A percentile compares a stretch with the other conserved stretches of the same genome.
phyloP scores from a whole-genome alignment of 2,888 invertebrate genomes.

The Reticulitermes lucifugus region DNA sequence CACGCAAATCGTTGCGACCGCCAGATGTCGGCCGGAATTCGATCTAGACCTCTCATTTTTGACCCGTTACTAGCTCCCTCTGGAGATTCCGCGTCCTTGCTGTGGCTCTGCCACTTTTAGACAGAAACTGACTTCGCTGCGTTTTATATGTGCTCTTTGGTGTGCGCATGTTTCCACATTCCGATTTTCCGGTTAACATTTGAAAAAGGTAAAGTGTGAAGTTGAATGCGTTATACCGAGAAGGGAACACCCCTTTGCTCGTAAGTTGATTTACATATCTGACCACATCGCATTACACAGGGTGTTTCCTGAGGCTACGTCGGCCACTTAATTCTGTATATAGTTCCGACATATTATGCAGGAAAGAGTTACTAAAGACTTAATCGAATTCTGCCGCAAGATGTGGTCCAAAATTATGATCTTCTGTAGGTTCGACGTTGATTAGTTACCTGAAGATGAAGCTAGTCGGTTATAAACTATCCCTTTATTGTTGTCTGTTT shows the following conservation, averaged over 20 bases:
- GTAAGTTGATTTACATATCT: conserved; percentile 3
- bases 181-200: too few species aligned
- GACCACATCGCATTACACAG: background rate
- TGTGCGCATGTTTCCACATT: too few species aligned
- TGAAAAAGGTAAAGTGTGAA: too few species aligned
- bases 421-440: background rate
- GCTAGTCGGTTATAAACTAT: background rate
- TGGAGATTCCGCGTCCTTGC: too few species aligned
- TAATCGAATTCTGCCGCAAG: background rate
- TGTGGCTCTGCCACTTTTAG: too few species aligned
- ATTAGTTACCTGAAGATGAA: background rate
- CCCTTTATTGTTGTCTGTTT: background rate
- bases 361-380: background rate
- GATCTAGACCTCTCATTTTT: too few species aligned
- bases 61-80: too few species aligned
- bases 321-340: background rate
- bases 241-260: background rate
- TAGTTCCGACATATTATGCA: background rate
- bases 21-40: too few species aligned
- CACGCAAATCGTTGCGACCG: too few species aligned
- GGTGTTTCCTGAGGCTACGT: background rate
- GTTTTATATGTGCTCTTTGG: too few species aligned
- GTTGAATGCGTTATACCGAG: too few species aligned
- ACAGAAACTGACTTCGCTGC: too few species aligned
- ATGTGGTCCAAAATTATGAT: background rate